Evolutionary conservation across 1,140 invertebrate species (phyloP), one percentile per base, ranked within the genome.

Genomic region (Ericerus pela): DNA sequence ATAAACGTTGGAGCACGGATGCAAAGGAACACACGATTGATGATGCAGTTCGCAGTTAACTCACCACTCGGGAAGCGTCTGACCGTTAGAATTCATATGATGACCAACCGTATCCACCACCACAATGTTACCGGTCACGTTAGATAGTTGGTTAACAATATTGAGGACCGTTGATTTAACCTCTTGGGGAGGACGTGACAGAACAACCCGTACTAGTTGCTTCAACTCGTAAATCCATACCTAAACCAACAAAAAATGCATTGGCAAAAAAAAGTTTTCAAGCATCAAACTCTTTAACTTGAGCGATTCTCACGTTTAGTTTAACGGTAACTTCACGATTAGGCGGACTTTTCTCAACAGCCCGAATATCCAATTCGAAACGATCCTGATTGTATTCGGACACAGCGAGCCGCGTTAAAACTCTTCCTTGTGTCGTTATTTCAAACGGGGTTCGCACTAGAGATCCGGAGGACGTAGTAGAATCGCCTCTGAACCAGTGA

Each of bases 391-490:
- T 85, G 66, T 89, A 91, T 66, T 89, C 86, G 0, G 84, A 80
- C 76, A 92, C 82, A 57, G 83, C 82, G 10, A 78, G 76, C 1
- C 84, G 81, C 0, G 86, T 89, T 11, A 78, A 75, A 1, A 93
- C 71, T 54, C 76, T 67, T 53, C 86, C 86, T 58, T 77, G 76
- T 54, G 81, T 76, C 8, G 76, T 79, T 1, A 88, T 79, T 55
- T 84, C 82, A 66, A 92, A 93, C 0, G 88, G 88, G 30, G 85
- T 88, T 1, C 87, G 88, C 14, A 92, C 82, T 31, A 91, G 84
- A 0, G 87, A 89, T 0, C 88, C 88, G 6, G 84, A 85, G 22
- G 84, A 79, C 62, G 78, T 76, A 16, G 76, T 75, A 0, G 81
- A 83, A 2, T 84, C 86, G 61, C 67, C 61, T 36, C 87, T 85